Conservation (phyloP, 2,888 invertebrate genomes). For the Apoda limacodes region DNA sequence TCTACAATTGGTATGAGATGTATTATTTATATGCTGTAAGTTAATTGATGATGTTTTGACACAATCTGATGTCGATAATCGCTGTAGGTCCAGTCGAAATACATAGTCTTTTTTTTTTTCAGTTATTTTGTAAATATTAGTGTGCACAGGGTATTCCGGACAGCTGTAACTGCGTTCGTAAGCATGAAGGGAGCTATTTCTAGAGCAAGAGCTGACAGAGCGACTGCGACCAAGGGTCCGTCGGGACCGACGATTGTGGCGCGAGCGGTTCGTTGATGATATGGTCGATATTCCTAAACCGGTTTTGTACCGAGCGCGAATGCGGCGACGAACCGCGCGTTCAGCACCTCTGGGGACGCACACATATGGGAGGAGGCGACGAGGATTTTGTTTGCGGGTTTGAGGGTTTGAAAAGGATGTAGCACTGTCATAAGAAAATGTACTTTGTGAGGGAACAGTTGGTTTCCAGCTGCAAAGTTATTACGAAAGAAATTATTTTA, state of each 20-base stretch:
- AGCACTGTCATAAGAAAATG: constrained; percentile 52
- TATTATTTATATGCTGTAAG: no score
- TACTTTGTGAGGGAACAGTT: constrained; percentile 39
- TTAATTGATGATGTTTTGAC: no score
- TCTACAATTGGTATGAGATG: no score
- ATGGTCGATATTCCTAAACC: no score
- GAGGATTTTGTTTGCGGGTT: constrained; percentile 23
- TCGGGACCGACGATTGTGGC: constrained; percentile 31
- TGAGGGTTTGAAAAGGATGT: constrained; percentile 29
- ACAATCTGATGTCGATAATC: no score
- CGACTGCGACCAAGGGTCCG: constrained; percentile 42
- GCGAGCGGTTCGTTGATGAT: constrained; percentile 24
- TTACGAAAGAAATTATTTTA: no score
- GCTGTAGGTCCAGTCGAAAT: no score
- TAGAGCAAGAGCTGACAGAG: constrained; percentile 36
- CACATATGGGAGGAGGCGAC: constrained; percentile 36
- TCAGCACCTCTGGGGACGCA: constrained; percentile 33
- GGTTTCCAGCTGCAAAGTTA: constrained; percentile 52
- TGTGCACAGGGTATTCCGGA: constrained; percentile 37
- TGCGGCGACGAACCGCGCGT: constrained; percentile 31
- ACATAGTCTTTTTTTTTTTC: constrained; percentile 38
- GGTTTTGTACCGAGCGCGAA: constrained; percentile 23
- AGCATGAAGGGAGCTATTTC: constrained; percentile 31
- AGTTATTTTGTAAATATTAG: constrained; percentile 36
- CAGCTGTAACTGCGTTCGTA: constrained; percentile 46